Evolutionary conservation across 1,140 invertebrate genomes (phyloP), one percentile per base, ranked within the genome.

Genomic region (Mylabris phalerata): DNA sequence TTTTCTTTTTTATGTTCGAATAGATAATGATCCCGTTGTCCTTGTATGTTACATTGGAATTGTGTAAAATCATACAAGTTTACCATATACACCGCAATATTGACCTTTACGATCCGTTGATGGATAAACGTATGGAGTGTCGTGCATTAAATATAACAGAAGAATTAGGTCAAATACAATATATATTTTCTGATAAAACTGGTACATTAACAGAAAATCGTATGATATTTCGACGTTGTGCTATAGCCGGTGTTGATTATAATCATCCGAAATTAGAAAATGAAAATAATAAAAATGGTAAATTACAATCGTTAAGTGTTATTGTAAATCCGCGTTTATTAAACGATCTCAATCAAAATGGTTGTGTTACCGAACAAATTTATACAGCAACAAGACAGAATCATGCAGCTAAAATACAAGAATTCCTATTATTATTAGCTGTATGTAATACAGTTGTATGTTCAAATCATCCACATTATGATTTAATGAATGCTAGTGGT

Each of bases 391-490:
- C 61, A 25, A 63, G 62, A 13, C 56, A 63, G 19, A 59, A 62
- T 6, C 71, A 75, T 49, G 56, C 67, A 4, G 65, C 66, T 55
- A 75, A 81, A 66, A 84, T 95, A 3, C 87, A 92, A 64, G 94
- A 98, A 70, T 98, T 98, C 75, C 86, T 98, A 52, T 74, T 97
- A 51, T 83, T 95, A 2, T 79, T 98, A 72, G 89, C 95, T 9
- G 82, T 97, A 48, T 98, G 95, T 73, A 98, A 98, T 75, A 98
- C 95, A 2, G 95, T 98, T 2, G 91, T 98, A 11, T 95, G 98
- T 25, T 88, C 90, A 50, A 85, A 87, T 58, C 83, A 88, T 71
- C 92, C 93, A 1, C 93, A 96, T 80, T 82, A 88, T 67, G 93
- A 96, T 78, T 77, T 83, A 52, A 92, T 92, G 89, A 90, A 92